Base-by-base conservation (phyloP, 92 coral and sea anemone genomes). In the Isaurus tuberculatus region DNA sequence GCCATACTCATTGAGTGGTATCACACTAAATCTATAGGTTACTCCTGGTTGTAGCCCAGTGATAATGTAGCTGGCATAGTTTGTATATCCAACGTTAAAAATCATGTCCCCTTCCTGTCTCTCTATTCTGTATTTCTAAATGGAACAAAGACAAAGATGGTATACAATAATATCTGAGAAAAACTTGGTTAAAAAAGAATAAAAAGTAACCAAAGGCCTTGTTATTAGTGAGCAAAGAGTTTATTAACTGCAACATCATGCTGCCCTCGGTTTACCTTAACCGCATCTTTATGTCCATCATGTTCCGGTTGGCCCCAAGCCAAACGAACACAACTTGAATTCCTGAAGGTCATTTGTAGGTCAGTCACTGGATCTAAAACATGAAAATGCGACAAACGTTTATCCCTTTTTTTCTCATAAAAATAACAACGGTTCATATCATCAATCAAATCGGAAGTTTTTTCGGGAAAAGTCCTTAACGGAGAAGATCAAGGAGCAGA, bases 1-100 rank as follows among this genome's bases (percentile, higher is more conserved):
- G 15, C 98, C 95, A 13, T 69, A 82, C 29, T 57, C 43, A 65
- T 91, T 94, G 85, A 79, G 85, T 7, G 93, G 88, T 42, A 34
- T 64, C 11, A 94, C 85, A 5, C 65, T 37, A 57, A 94, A 80
- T 16, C 65, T 31, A 85, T 94, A 91, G 1, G 66, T 33, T 2
- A 84, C 84, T 28, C 73, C 37, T 14, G 93, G 22, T 40, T 13
- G 85, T 46, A 94, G 90, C 20, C 88, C 68, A 13, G 40, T 36
- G 8, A 90, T 84, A 27, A 44, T 84, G 84, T 86, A 83, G 8
- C 17, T 80, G 65, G 86, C 80, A 5, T 73, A 48, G 31, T 14
- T n/a, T 2, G 89, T 79, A 16, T 10, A 73, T 33, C 70, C 84
- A 6, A 19, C 57, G 23, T 26, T 36, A 10, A 31, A 6, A 27